These are phyloP conservation scores for Seriola quinqueradiata DNA, from an alignment of 2,113 vertebrate species.

Conservation along the genomic window DNA sequence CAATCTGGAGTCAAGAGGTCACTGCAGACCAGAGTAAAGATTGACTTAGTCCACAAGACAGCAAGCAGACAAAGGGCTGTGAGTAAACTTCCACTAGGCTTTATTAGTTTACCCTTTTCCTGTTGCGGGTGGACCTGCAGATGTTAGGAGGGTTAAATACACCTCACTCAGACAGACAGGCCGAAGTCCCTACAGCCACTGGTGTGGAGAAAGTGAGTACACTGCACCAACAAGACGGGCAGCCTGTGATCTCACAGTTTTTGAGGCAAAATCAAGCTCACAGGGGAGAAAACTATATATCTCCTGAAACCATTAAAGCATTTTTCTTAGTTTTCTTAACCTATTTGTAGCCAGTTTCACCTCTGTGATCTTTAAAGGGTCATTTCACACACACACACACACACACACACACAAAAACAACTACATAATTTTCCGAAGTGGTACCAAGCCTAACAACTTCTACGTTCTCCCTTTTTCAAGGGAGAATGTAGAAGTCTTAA, in stretches of 20 bases:
- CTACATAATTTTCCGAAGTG: neutral
- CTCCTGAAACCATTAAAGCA: neutral
- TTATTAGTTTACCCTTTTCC: slow-evolving; percentile 79
- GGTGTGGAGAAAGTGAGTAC: slow-evolving; percentile 26
- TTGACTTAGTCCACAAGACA: slow-evolving; percentile 81
- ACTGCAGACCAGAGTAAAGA: slow-evolving; percentile 78
- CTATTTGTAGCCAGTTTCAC: neutral
- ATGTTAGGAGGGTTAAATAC: slow-evolving; percentile 70
- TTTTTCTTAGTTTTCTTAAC: neutral
- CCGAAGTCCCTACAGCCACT: slow-evolving; percentile 26
- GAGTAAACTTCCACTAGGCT: slow-evolving; percentile 78
- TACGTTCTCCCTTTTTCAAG: too few species aligned
- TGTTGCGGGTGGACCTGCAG: slow-evolving; percentile 71
- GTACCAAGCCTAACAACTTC: neutral
- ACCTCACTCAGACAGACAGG: slow-evolving; percentile 51
- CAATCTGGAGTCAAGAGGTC: slow-evolving; percentile 78
- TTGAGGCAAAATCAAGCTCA: neutral
- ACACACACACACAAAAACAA: neutral
- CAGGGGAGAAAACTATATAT: neutral
- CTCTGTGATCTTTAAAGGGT: neutral
- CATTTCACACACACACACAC: neutral
- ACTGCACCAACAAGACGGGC: neutral
- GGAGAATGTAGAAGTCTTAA: neutral
- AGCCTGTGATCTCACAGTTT: slow-evolving; percentile 13
- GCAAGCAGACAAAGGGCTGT: slow-evolving; percentile 77